A percentile compares a stretch with the other conserved stretches of the same genome.
These are phyloP conservation scores for Diogma glabrata DNA, from an alignment of 2,888 invertebrate species.

Conservation along the genomic window DNA sequence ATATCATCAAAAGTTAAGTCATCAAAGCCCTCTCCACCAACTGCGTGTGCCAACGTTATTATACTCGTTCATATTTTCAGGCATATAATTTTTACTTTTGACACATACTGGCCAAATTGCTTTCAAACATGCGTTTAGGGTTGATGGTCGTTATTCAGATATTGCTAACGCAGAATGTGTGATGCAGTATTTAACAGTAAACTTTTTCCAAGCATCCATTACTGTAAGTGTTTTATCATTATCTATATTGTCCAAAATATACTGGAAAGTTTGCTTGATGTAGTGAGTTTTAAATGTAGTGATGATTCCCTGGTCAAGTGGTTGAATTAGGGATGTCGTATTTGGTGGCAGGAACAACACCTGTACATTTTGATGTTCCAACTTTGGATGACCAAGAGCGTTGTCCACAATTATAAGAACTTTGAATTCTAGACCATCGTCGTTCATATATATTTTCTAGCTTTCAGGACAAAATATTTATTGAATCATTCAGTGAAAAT, in stretches of 20 bases:
- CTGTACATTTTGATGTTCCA: conserved; percentile 7
- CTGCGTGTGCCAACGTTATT: not conserved
- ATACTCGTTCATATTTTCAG: not conserved
- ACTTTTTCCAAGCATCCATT: too few species aligned
- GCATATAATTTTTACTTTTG: too few species aligned
- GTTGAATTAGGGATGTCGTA: conserved; percentile 2
- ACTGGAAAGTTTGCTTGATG: too few species aligned
- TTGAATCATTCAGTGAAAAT: too few species aligned
- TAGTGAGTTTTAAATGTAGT: conserved; percentile 23
- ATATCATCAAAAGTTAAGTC: conserved; percentile 16
- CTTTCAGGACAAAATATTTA: conserved; percentile 17
- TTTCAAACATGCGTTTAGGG: too few species aligned
- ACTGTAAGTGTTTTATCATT: too few species aligned
- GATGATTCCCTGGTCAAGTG: too few species aligned
- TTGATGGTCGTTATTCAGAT: too few species aligned
- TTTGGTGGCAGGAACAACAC: conserved; percentile 6
- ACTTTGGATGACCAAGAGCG: conserved; percentile 16
- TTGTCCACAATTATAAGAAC: conserved; percentile 17
- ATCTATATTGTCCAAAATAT: too few species aligned
- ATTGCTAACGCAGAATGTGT: too few species aligned
- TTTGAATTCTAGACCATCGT: conserved; percentile 17
- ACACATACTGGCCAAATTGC: too few species aligned
- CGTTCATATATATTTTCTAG: conserved; percentile 15
- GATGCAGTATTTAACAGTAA: too few species aligned
- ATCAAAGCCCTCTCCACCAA: conserved; percentile 1